Evolutionary conservation across 2,888 invertebrate genomes (phyloP).

Genomic region (Himalopsyche kuldschensis): DNA sequence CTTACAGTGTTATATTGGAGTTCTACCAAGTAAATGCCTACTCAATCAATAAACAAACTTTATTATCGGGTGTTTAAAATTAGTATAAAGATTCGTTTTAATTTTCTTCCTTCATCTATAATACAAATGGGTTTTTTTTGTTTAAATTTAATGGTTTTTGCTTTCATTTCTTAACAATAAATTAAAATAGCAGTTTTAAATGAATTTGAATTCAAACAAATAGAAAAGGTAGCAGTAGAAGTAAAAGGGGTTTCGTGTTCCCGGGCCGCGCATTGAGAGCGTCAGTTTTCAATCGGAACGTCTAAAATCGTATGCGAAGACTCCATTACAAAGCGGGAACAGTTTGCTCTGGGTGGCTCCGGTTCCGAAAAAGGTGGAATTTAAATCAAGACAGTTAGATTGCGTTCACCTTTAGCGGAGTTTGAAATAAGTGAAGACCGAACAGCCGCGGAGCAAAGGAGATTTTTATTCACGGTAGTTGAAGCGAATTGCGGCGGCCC

Average conservation of each 20-base stretch:
- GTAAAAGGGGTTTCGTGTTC: background rate
- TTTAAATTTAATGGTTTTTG: too few species aligned
- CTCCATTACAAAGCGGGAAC: background rate
- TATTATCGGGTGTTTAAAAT: too few species aligned
- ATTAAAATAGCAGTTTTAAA: too few species aligned
- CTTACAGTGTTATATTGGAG: too few species aligned
- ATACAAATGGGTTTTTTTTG: too few species aligned
- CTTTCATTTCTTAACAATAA: too few species aligned
- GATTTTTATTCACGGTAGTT: background rate
- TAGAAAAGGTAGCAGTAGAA: background rate
- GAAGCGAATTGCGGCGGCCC: background rate
- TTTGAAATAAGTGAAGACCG: background rate
- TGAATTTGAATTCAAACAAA: too few species aligned
- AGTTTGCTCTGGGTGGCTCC: background rate
- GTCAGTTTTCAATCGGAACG: background rate
- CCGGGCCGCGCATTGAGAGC: background rate
- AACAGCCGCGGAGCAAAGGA: background rate
- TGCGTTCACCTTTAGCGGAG: background rate
- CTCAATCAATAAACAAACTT: too few species aligned
- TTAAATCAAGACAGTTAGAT: background rate
- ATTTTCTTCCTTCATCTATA: too few species aligned
- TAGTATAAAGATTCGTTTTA: too few species aligned
- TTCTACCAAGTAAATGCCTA: too few species aligned
- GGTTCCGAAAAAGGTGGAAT: background rate
- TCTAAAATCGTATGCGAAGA: background rate